Evolutionary conservation across 2,888 invertebrate species (phyloP).

Genomic region (Strigamia crassipes): DNA sequence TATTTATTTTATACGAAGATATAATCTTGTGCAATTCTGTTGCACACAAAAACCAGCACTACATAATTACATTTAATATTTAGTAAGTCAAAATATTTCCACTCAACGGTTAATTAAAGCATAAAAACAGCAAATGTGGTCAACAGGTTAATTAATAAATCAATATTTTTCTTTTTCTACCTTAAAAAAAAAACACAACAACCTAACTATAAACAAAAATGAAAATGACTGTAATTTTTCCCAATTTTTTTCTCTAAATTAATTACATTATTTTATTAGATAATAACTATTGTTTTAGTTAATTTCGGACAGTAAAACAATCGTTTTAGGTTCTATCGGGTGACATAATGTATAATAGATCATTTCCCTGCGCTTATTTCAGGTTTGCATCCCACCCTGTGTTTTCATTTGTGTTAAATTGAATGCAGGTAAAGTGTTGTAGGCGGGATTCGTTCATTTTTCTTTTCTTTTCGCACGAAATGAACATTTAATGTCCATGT

Average conservation of each 20-base stretch:
- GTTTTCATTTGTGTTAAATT: neutral
- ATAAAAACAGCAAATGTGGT: neutral
- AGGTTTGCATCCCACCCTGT: neutral
- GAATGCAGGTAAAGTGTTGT: neutral
- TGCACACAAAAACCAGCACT: neutral
- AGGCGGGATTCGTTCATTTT: neutral
- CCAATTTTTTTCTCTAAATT: neutral
- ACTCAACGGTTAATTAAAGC: neutral
- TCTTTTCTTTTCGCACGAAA: neutral
- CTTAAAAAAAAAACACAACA: neutral
- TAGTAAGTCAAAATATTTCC: neutral
- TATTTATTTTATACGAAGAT: neutral
- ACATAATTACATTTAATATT: neutral
- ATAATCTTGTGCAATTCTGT: neutral
- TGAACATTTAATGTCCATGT: neutral
- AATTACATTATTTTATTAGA: neutral
- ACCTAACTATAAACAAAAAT: too few relatives aligned
- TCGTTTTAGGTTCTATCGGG: constrained; percentile 1
- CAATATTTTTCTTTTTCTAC: neutral
- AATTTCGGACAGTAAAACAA: neutral
- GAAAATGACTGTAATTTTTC: neutral
- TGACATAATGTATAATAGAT: neutral
- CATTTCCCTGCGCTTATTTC: neutral
- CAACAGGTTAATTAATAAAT: constrained; percentile 21
- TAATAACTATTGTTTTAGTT: neutral